Base-by-base conservation (phyloP, 2,888 invertebrate species). In the Cremastinae sp. region DNA sequence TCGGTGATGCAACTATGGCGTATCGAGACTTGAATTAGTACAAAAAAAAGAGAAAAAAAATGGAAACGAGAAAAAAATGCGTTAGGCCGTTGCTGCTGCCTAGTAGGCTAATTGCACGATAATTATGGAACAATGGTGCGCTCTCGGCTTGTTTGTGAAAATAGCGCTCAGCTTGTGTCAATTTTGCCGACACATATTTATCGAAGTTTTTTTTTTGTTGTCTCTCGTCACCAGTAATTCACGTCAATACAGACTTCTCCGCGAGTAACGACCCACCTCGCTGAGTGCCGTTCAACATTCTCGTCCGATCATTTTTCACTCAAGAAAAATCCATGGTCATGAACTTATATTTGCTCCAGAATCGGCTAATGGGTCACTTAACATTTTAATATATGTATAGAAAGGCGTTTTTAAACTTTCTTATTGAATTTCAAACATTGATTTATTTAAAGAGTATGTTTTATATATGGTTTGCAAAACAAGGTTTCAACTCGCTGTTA, bases 21-120 rank as follows among this genome's bases (percentile, higher is more conserved):
- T 45, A 41, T 54, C 8, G 43, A 62, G 16, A 43, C 12, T 59
- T 28, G n/a, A 43, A 41, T 18, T 41, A n/a, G 20, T 18, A 28
- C 7, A 20, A 54, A 45, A n/a, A 34, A 45, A 47, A 62, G 14
- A 28, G 14, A 9, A 12, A 12, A 64, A 51, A 41, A 28, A 10
- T 43, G 14, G 9, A 62, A 51, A 56, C 14, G 16, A 49, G 64
- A 58, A 45, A 65, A 38, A 34, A 45, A 45, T 56, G 54, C 9
- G 16, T 18, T 41, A 18, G n/a, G 36, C 12, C 8, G 41, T 65
- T 45, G 45, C 10, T 18, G 10, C 38, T 36, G 53, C 16, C 18
- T 28, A 28, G 28, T 28, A 65, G 45, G 53, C 47, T 75, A 66
- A 75, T 75, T 71, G 66, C 22, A 36, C 22, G 54, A 71, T 66